These are phyloP conservation scores for Drosophila asahinai DNA, from an alignment of 1,140 invertebrate species.

Conservation along the genomic window DNA sequence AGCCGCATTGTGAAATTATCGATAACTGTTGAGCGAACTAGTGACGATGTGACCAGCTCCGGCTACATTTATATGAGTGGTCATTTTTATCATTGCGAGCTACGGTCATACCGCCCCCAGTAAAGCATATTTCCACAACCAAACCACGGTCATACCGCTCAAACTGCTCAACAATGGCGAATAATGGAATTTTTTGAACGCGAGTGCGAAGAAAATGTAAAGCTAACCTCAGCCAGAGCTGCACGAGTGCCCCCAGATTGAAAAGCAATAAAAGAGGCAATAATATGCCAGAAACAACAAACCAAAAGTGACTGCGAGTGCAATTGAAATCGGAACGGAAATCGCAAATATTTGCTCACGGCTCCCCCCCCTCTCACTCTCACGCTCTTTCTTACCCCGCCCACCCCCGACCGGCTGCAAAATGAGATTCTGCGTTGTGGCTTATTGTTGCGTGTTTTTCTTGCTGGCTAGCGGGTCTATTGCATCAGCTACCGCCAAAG, in stretches of 20 bases:
- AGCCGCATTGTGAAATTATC: slow-evolving; percentile 63
- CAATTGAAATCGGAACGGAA: slow-evolving; percentile 39
- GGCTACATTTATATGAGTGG: too few species aligned
- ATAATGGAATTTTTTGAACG: slow-evolving; percentile 34
- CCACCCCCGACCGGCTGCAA: slow-evolving; percentile 54
- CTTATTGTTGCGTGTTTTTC: slow-evolving; percentile 69
- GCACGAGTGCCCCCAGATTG: slow-evolving; percentile 23
- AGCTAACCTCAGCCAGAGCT: slow-evolving; percentile 18
- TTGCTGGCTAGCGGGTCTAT: slow-evolving; percentile 67
- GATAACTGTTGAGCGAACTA: slow-evolving; percentile 6
- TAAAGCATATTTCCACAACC: background rate
- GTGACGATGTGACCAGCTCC: background rate
- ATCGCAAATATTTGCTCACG: slow-evolving; percentile 35
- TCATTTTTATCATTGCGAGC: background rate
- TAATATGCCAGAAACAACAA: slow-evolving; percentile 62
- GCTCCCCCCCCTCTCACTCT: slow-evolving; percentile 31
- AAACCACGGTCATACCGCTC: slow-evolving; percentile 8
- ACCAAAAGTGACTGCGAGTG: slow-evolving; percentile 44
- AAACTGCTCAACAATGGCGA: slow-evolving; percentile 56
- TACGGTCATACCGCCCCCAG: slow-evolving; percentile 1
- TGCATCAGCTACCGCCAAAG: slow-evolving; percentile 74
- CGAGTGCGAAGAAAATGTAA: slow-evolving; percentile 50
- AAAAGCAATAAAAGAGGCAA: slow-evolving; percentile 21
- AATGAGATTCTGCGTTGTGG: slow-evolving; percentile 69
- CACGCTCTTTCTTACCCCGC: slow-evolving; percentile 17